Conservation (phyloP, 2,797 vertebrate genomes). For the Poecilia picta region DNA sequence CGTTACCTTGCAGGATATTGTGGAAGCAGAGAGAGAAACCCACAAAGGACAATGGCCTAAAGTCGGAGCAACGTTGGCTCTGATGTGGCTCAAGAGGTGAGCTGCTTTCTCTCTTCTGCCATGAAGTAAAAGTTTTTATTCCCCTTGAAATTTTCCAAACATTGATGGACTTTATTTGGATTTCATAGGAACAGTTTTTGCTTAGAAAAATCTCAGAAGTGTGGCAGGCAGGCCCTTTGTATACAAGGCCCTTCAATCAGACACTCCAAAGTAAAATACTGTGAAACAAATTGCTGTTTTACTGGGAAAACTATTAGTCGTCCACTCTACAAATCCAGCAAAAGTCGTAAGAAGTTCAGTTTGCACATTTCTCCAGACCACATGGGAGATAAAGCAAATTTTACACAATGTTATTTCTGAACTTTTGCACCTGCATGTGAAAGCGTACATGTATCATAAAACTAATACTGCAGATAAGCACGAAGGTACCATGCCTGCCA, state of each 20-base stretch:
- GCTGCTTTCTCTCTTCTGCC: not conserved
- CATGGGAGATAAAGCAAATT: not conserved
- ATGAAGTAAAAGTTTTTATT: not conserved
- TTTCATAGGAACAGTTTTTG: not conserved
- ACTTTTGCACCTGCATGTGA: not conserved
- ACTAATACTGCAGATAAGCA: not conserved
- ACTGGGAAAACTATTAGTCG: not conserved
- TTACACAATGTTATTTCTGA: not conserved
- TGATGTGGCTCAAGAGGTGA: conserved; percentile 99
- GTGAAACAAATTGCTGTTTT: not conserved
- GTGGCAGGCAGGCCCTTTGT: not conserved
- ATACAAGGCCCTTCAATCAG: not conserved
- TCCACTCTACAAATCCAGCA: not conserved
- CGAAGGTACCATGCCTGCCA: not conserved
- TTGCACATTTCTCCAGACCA: not conserved
- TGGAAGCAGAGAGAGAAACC: conserved; percentile 88
- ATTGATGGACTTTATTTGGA: not conserved
- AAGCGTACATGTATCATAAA: not conserved
- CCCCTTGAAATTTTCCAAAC: not conserved
- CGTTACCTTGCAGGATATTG: conserved; percentile 89
- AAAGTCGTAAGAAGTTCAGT: not conserved
- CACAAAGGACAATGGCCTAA: conserved; percentile 89
- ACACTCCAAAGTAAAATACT: not conserved
- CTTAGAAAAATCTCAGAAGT: not conserved
- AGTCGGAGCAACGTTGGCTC: conserved; percentile 89